Evolutionary conservation across 2,113 vertebrate species (phyloP), one percentile per base, ranked within the genome.

Genomic region (Sinocyclocheilus maitianheensis): DNA sequence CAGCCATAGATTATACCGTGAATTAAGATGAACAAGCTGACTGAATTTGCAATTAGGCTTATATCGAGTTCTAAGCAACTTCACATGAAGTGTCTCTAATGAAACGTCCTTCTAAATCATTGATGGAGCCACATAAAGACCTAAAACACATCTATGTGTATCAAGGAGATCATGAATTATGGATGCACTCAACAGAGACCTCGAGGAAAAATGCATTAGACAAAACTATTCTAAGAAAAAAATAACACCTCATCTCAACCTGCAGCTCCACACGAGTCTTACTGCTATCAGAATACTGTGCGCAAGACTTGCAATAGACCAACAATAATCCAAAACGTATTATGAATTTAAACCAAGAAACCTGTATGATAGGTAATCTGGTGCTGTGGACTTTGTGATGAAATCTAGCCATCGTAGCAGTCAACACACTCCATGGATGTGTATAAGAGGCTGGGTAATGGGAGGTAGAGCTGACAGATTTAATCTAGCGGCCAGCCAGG

Each of bases 401-500:
- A 81, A 81, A 81, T 65, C n/a, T 46, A 81, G 80, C 24, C 79
- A 69, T 18, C 0, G 43, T 24, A 51, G 43, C 3, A 53, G n/a
- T 77, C 12, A 30, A 8, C 24, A 53, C 26, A 10, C 65, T 62
- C 83, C 34, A n/a, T 46, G 60, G 62, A 58, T 67, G 85, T 76
- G 67, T 75, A 69, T 26, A 13, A 72, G 62, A 87, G 78, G 34
- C 77, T 30, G 5, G 40, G 40, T 46, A 85, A 53, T 11, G 1
- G 43, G 24, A 85, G 65, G 81, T 43, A 67, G 62, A 84, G 84
- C 55, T 79, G 83, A 85, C 80, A 87, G 83, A 81, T 85, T 87
- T 85, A 85, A 85, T 89, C 83, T 87, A 89, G 75, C 79, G 84
- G 75, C 60, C 86, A 83, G 83, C 80, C 72, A 40, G 37, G 26